Base-by-base conservation (phyloP, 2,797 vertebrate species). In the Pantherophis vulpinus region DNA sequence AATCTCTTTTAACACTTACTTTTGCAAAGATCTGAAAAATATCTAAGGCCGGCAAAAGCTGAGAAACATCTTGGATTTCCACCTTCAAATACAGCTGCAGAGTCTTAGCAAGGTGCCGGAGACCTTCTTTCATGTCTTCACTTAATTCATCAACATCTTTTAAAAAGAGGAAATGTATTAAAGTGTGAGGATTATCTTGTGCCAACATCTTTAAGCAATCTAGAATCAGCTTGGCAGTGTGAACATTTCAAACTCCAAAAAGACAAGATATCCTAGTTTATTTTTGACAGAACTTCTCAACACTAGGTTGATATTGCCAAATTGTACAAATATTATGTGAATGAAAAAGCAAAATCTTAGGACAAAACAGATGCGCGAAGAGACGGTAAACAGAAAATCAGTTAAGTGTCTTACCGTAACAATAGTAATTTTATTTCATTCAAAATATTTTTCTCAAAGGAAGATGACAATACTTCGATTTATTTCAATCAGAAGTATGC, bases 51-150 rank as follows among this genome's bases (percentile, higher is more conserved):
- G 98, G 97, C 32, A 98, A 97, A 7, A 99, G 97, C 91, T 93
- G 95, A 95, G 97, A 98, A 27, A 32, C 95, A 94, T 98, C 96
- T 91, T 97, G 97, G 83, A 97, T 97, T 97, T 99, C 99, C 51
- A 96, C 97, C 94, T 98, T 98, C 93, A 99, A 95, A 97, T 99
- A 99, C 91, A 98, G 93, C 86, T 98, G 97, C 94, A 99, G 98
- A 0, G 98, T 98, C 94, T 97, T 94, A 0, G 97, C 97, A 89
- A 99, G 98, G 32, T 98, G 98, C 97, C 97, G 97, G 91, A 99
- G 97, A 95, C 99, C 98, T 11, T 98, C 97, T 96, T 97, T 98
- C 98, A 99, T 99, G 95, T 99, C 97, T 97, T 99, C 98, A 93
- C 98, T 98, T 97, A 99, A 97, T 32, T 96, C 98, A 94, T 96